Evolutionary conservation across 2,888 invertebrate species (phyloP), one percentile per base, ranked within the genome.

Genomic region (Lasioglossum pauxillum): DNA sequence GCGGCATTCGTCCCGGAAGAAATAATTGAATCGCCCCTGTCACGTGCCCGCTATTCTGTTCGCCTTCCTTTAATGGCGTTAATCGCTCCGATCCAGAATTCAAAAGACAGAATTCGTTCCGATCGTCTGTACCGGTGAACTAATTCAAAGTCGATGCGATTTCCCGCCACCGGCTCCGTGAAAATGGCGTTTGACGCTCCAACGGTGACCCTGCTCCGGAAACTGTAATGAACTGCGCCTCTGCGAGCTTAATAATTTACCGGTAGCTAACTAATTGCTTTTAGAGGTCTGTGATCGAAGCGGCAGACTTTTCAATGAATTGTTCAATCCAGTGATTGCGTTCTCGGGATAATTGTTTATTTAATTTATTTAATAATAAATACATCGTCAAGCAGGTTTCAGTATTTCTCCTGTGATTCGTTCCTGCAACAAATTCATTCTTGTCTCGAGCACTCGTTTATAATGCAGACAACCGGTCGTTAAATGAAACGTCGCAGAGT

Each of bases 21-120:
- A 75, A 78, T 87, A 86, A 87, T 82, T 71, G 82, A 82, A 72
- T 80, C 75, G 71, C 46, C 73, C 73, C 49, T 57, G 64, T 75
- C 72, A 75, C 49, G 75, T 79, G 60, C 53, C 64, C 53, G 53
- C 53, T 49, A 57, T 75, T 74, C 64, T 41, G 74, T 73, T 75
- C 71, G 23, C n/a, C 71, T 71, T 27, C 7, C 27, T 19, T 31
- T 44, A 72, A 72, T 27, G 44, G 44, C 38, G 71, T 41, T 71
- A 71, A 71, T 71, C 71, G 71, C 5, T 41, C n/a, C n/a, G 41
- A 14, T 69, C 38, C 12, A 14, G 71, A 41, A 71, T 41, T 71
- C n/a, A 71, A 41, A 41, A n/a, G 41, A n/a, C 23, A 12, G n/a
- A 71, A 71, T 41, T 38, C 71, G n/a, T 41, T n/a, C 35, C 71